Evolutionary conservation across 2,797 vertebrate genomes (phyloP), one percentile per base, ranked within the genome.

Genomic region (Periparus ater): DNA sequence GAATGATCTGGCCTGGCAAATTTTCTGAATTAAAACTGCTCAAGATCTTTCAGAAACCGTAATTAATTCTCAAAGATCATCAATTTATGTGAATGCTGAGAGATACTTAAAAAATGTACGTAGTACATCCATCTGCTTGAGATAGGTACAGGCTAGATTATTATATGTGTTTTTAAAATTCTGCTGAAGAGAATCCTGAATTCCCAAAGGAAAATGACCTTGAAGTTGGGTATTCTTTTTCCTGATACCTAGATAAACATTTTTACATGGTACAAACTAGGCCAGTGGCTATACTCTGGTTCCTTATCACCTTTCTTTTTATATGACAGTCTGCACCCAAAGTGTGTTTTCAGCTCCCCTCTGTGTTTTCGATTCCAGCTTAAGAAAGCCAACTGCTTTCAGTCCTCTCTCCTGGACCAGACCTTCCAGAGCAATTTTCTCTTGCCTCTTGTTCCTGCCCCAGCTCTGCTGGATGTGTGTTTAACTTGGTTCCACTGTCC

Each of bases 31-130:
- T 62, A 17, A 25, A 77, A 57, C 3, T 26, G 23, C 9, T 73
- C 16, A 77, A 60, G 21, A 9, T 55, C 32, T 76, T 68, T 68
- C 36, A 54, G 71, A 78, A 88, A 79, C n/a, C 32, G 27, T 85
- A 78, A 68, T 34, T 17, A 29, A 42, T 91, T 89, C 23, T 61
- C 36, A 13, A 60, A 67, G 63, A 32, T 53, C 16, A 34, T 7
- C 72, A 47, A 36, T 63, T 27, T 0, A 0, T 58, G 30, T 0
- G 2, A 48, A 60, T 67, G 29, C 48, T 62, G 44, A 32, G n/a
- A 75, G 44, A 42, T 29, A 47, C 11, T 83, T 61, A 0, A 36
- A 66, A 71, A 62, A 21, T 5, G 7, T 20, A 30, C 1, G 6
- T 57, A 71, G 23, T 65, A 23, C 66, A 45, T 2, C 42, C 3